Percentiles rank a stretch among this genome's conserved stretches.
Conservation (phyloP, 2,113 vertebrate genomes). For the Chelonoidis abingdonii region DNA sequence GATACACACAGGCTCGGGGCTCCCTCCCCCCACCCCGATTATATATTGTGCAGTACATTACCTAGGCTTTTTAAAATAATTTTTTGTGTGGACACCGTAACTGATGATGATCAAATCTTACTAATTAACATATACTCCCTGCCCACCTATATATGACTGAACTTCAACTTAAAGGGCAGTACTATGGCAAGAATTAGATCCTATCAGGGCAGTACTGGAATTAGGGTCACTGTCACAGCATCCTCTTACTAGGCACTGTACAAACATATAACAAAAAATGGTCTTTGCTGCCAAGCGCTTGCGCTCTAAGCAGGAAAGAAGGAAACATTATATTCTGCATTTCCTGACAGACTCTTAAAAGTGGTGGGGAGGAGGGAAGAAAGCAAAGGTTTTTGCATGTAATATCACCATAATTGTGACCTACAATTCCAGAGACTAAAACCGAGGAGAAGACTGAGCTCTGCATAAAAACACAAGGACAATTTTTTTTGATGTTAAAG, state of each 20-base stretch:
- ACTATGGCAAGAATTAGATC: conserved; percentile 49
- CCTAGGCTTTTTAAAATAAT: conserved; percentile 38
- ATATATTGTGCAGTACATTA: conserved; percentile 57
- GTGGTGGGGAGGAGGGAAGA: background rate
- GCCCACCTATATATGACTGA: conserved; percentile 48
- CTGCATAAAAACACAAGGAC: conserved; percentile 4
- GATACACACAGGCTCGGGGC: conserved; percentile 59
- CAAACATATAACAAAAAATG: background rate
- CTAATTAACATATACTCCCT: conserved; percentile 68
- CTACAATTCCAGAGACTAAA: conserved; percentile 52
- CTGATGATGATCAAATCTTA: conserved; percentile 64
- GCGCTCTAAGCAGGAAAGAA: conserved; percentile 37
- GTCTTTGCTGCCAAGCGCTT: conserved; percentile 3
- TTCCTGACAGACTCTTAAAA: conserved; percentile 3
- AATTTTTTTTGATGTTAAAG: background rate
- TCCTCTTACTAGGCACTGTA: background rate
- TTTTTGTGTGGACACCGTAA: conserved; percentile 57
- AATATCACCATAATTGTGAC: conserved; percentile 63
- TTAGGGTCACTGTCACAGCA: conserved; percentile 21
- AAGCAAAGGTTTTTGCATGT: conserved; percentile 30
- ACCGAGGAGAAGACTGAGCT: conserved; percentile 22
- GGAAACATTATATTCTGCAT: conserved; percentile 47
- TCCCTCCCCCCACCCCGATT: conserved; percentile 65
- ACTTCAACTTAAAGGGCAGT: conserved; percentile 45
- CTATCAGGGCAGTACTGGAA: conserved; percentile 15